These are phyloP conservation scores for Drosophila fuyamai DNA, from an alignment of 1,140 invertebrate genomes.

Conservation along the genomic window DNA sequence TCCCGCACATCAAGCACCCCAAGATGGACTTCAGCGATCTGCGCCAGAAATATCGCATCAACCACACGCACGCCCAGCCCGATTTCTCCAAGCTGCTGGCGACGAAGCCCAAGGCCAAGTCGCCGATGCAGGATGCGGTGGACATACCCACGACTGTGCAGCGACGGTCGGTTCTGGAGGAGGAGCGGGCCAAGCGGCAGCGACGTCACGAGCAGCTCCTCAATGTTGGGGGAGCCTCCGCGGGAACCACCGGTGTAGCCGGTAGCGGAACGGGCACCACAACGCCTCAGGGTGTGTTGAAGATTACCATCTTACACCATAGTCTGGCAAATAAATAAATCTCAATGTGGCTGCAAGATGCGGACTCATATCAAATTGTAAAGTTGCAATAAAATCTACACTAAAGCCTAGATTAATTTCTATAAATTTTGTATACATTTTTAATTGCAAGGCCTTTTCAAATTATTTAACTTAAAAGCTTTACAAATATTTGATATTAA, in stretches of 20 bases:
- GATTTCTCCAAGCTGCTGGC: conserved; percentile 83
- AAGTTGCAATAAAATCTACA: conserved; percentile 24
- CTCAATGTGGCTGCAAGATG: conserved; percentile 12
- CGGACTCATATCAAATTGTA: conserved; percentile 33
- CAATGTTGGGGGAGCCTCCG: conserved; percentile 40
- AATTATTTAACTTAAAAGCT: too few species aligned
- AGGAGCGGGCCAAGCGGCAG: conserved; percentile 78
- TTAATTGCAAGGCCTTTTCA: too few species aligned
- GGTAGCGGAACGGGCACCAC: conserved; percentile 23
- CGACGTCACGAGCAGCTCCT: conserved; percentile 73
- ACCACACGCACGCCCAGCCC: conserved; percentile 71
- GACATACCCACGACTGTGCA: conserved; percentile 73
- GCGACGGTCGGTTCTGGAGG: conserved; percentile 77
- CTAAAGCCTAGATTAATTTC: neutral
- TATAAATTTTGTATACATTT: neutral
- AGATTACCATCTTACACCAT: conserved; percentile 57
- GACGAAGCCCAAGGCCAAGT: conserved; percentile 79
- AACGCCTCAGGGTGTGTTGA: conserved; percentile 58
- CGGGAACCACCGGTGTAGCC: conserved; percentile 11
- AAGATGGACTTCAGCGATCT: conserved; percentile 87
- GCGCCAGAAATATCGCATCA: conserved; percentile 78
- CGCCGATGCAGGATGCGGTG: conserved; percentile 79
- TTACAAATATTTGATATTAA: too few species aligned
- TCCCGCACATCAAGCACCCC: conserved; percentile 91
- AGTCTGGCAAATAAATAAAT: conserved; percentile 19